Evolutionary conservation across 2,888 invertebrate species (phyloP).

Genomic region (Drosophila neotestacea): DNA sequence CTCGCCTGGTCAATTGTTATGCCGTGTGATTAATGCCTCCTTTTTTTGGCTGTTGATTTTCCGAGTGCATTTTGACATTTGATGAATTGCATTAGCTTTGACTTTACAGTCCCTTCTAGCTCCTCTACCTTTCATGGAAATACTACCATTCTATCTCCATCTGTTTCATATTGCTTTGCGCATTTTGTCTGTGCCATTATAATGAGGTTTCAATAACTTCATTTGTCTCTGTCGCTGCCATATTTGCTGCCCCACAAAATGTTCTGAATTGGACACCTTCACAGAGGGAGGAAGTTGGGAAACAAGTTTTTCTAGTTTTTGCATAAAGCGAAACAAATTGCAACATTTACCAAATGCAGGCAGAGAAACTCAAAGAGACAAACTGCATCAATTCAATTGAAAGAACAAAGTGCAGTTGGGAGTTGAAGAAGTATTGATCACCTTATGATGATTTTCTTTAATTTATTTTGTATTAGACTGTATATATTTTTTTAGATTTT

Average conservation of each 20-base stretch:
- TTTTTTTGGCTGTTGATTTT: conserved; percentile 71
- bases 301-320: conserved; percentile 36
- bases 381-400: conserved; percentile 10
- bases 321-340: conserved; percentile 33
- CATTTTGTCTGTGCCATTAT: conserved; percentile 61
- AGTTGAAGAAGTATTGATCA: neutral
- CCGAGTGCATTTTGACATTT: conserved; percentile 77
- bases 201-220: conserved; percentile 80
- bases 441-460: neutral
- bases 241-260: conserved; percentile 46
- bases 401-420: neutral
- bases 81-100: conserved; percentile 72
- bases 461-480: neutral
- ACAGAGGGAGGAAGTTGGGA: neutral
- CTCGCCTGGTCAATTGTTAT: conserved; percentile 45
- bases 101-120: neutral
- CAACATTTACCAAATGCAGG: conserved; percentile 45
- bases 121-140: neutral
- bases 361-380: conserved; percentile 2
- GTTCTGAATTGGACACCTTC: conserved; percentile 14
- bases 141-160: conserved; percentile 24
- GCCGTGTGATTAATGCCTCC: conserved; percentile 67
- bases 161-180: conserved; percentile 43
- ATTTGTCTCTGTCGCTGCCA: conserved; percentile 77
- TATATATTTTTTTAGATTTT: neutral